A percentile compares a stretch with the other conserved stretches of the same genome.
phyloP scores from a whole-genome alignment of 2,888 invertebrate genomes.

The Cheilosia vernalis region DNA sequence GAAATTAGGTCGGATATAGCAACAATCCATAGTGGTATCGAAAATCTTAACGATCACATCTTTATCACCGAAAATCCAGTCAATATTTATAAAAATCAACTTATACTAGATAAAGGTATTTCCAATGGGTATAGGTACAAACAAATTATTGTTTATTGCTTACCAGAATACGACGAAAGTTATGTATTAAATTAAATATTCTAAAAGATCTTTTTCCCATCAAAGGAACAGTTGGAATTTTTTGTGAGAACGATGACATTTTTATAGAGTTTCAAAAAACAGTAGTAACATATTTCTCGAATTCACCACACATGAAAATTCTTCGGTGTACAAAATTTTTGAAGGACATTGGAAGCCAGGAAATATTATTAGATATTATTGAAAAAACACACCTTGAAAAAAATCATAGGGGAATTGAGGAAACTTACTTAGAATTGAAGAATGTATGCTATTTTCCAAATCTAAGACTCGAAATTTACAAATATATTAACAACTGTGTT shows the following conservation, averaged over 20 bases:
- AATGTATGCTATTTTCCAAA: slow-evolving; percentile 42
- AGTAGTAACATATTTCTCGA: slow-evolving; percentile 11
- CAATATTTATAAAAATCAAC: slow-evolving; percentile 60
- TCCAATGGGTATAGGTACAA: slow-evolving; percentile 5
- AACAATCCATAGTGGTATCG: slow-evolving; percentile 66
- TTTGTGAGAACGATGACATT: background rate
- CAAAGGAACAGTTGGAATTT: slow-evolving; percentile 6
- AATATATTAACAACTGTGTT: slow-evolving; percentile 60
- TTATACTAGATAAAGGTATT: slow-evolving; percentile 45
- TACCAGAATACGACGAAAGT: background rate
- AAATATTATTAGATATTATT: too few species aligned
- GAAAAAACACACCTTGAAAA: too few species aligned
- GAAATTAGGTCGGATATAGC: slow-evolving; percentile 35
- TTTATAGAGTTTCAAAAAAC: slow-evolving; percentile 16
- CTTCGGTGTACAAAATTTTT: slow-evolving; percentile 9
- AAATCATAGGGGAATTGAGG: too few species aligned
- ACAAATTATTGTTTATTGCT: slow-evolving; percentile 1
- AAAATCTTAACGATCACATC: slow-evolving; percentile 62
- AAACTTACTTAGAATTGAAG: too few species aligned
- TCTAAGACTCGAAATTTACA: slow-evolving; percentile 14
- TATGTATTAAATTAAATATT: slow-evolving; percentile 11
- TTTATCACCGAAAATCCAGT: slow-evolving; percentile 55
- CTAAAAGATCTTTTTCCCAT: slow-evolving; percentile 7
- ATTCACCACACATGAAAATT: slow-evolving; percentile 4
- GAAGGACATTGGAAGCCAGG: background rate